Evolutionary conservation across 1,140 invertebrate genomes (phyloP).

Genomic region (silkworm (Bombyx mori)): ASM3026992v2 NC_085129.1:9387501-9388000

Average conservation of each 20-base stretch:
- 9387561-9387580: constrained; percentile 10
- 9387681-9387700: constrained; percentile 64
- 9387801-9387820: no score
- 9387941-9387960: no score
- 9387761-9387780: constrained; percentile 1
- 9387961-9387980: no score
- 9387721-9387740: constrained; percentile 59
- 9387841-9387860: no score
- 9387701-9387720: constrained; percentile 60
- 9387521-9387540: background rate
- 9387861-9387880: no score
- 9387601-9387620: constrained; percentile 51
- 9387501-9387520: no score
- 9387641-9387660: constrained; percentile 64
- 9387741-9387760: constrained; percentile 43
- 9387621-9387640: constrained; percentile 65
- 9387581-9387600: constrained; percentile 33
- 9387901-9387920: no score
- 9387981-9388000: no score
- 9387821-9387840: no score
- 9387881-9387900: no score
- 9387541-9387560: background rate
- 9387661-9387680: constrained; percentile 63
- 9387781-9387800: no score
- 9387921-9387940: no score